Conservation (phyloP, 2,797 vertebrate genomes). For the Diglossa cyanea region DNA sequence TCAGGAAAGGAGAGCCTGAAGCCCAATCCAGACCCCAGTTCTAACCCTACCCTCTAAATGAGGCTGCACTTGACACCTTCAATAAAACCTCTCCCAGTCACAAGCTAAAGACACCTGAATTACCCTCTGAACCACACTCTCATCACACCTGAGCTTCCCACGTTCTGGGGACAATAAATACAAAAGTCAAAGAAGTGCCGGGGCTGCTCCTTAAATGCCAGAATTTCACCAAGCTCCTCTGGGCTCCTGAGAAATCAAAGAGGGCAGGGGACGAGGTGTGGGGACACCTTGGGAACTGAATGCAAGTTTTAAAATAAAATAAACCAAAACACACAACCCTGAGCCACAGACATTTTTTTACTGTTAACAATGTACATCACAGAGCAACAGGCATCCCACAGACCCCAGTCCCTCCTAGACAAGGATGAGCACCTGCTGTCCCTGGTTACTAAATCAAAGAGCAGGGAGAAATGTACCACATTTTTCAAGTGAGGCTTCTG, state of each 20-base stretch:
- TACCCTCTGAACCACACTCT: background rate
- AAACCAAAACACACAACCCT: background rate
- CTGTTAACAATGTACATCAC: background rate
- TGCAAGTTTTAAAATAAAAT: background rate
- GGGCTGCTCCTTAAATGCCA: background rate
- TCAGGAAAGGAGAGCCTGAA: background rate
- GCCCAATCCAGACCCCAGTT: background rate
- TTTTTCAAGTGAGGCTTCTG: background rate
- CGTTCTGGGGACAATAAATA: background rate
- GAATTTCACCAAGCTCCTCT: background rate
- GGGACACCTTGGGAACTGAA: background rate
- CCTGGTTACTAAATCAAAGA: background rate
- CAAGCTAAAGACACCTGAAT: background rate
- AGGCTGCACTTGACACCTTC: background rate
- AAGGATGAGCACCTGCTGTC: background rate
- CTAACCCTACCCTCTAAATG: background rate
- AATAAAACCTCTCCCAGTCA: background rate
- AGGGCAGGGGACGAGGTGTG: background rate
- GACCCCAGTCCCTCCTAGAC: background rate
- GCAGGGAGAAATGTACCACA: background rate
- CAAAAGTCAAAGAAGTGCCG: background rate
- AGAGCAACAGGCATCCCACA: background rate
- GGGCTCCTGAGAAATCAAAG: background rate
- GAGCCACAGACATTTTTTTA: background rate
- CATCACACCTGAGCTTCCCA: background rate